Evolutionary conservation across 1,140 invertebrate species (phyloP), one percentile per base, ranked within the genome.

Genomic region (Ooceraea biroi): DNA sequence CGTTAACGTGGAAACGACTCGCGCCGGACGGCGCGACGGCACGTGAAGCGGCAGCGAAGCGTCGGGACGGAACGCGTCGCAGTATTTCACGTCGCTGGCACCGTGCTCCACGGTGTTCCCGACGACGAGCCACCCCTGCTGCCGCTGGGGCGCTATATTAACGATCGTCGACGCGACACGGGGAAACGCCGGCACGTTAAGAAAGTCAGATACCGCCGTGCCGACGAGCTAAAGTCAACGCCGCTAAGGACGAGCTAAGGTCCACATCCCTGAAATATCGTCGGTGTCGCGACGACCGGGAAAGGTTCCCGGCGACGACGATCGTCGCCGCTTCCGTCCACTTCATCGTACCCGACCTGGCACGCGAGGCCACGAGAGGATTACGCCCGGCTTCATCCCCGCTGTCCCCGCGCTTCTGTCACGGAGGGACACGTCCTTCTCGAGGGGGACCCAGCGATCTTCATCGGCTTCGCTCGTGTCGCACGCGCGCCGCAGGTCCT

Each of bases 1-100:
- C 76, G 76, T 80, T 80, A 80, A 80, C 50, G 76, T 80, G 65
- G 65, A 71, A 80, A 80, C 76, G 76, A 80, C 50, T 69, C 50
- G 60, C 66, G 46, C 46, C 63, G 63, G 63, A 69, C 76, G 72
- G 72, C 72, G 72, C 72, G 58, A 63, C 72, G 65, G 74, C 63
- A 78, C 74, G 74, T 78, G 74, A 78, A 78, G 66, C 76, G 76
- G 74, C 61, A 55, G 74, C 63, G 76, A 57, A 80, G 76, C 76
- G 76, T 80, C 65, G 76, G 50, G 65, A 80, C 76, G 76, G 65
- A 80, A 80, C 76, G 50, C 76, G 65, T 22, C 50, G 76, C 76
- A 46, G 76, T 80, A 80, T 80, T 80, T 80, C 76, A 80, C 76
- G 76, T 57, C 50, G 76, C n/a, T 25, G 8, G 12, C 36, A 36